These are phyloP conservation scores for Cetonia aurata DNA, from an alignment of 2,888 invertebrate species.

Conservation along the genomic window DNA sequence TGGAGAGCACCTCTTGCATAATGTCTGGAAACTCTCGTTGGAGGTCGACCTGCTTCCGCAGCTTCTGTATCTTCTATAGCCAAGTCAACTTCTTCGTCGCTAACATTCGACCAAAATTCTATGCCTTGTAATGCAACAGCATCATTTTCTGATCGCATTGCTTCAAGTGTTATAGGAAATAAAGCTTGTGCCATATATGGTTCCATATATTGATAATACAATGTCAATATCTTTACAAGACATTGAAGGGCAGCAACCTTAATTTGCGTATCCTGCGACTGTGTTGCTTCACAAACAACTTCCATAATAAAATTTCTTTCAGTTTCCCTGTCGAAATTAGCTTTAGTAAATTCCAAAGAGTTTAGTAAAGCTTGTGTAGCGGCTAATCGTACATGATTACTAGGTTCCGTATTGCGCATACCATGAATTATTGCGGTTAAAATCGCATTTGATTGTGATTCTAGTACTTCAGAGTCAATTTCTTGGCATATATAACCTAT, in stretches of 20 bases:
- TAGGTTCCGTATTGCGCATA: conserved; percentile 94
- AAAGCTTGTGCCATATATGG: conserved; percentile 98
- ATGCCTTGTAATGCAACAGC: conserved; percentile 98
- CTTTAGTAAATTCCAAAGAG: conserved; percentile 97
- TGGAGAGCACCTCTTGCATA: conserved; percentile 99
- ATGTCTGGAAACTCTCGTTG: conserved; percentile 91
- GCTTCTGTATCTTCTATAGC: conserved; percentile 96
- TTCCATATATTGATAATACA: conserved; percentile 99
- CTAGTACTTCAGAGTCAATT: conserved; percentile 93
- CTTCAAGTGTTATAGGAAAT: conserved; percentile 97
- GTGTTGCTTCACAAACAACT: conserved; percentile 97
- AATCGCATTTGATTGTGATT: conserved; percentile 94
- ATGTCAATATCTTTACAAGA: conserved; percentile 96
- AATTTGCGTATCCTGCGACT: conserved; percentile 90
- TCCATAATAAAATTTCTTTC: conserved; percentile 99
- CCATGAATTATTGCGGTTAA: conserved; percentile 99
- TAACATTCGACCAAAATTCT: conserved; percentile 99
- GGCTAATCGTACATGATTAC: conserved; percentile 93
- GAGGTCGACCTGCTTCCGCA: conserved; percentile 92
- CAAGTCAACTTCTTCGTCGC: conserved; percentile 98
- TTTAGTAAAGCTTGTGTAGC: conserved; percentile 97
- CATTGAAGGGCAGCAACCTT: conserved; percentile 98
- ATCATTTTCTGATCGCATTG: conserved; percentile 97
- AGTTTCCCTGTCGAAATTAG: conserved; percentile 97
- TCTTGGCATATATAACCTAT: conserved; percentile 99